These are phyloP conservation scores for Agonopterix alstromeriana DNA, from an alignment of 2,888 invertebrate species.

Conservation along the genomic window DNA sequence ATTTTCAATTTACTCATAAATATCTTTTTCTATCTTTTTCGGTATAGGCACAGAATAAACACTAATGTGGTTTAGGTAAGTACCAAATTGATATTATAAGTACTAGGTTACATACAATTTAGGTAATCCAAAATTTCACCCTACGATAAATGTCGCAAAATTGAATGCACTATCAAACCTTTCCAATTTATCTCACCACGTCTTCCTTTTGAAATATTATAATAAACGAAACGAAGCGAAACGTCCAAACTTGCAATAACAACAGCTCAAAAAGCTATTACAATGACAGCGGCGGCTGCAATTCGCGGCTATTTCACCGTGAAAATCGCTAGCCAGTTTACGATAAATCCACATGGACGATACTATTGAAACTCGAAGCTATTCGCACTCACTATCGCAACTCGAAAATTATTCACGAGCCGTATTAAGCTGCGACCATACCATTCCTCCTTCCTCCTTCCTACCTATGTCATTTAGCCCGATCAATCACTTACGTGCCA, in stretches of 20 bases:
- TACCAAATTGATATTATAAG: too few species aligned
- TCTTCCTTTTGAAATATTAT: neutral
- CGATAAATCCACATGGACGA: slow-evolving; percentile 27
- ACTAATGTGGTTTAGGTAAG: too few species aligned
- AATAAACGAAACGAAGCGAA: neutral
- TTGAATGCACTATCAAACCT: too few species aligned
- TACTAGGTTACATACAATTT: too few species aligned
- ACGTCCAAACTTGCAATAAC: slow-evolving; percentile 29
- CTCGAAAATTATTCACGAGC: neutral
- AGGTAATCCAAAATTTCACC: too few species aligned
- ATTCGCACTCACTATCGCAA: neutral
- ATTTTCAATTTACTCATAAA: too few species aligned
- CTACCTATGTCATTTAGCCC: neutral
- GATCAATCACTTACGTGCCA: neutral
- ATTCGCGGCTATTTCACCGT: slow-evolving; percentile 31
- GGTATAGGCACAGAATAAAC: too few species aligned
- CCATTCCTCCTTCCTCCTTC: too few species aligned
- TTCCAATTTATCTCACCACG: too few species aligned
- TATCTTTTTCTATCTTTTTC: too few species aligned
- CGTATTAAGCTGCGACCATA: neutral
- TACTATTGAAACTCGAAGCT: slow-evolving; percentile 21
- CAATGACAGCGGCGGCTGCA: slow-evolving; percentile 20
- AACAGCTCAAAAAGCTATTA: slow-evolving; percentile 37
- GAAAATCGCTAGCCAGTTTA: slow-evolving; percentile 34
- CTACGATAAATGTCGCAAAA: too few species aligned